These are phyloP conservation scores for Drosophila buzzatii DNA, from an alignment of 2,888 invertebrate genomes.

Conservation along the genomic window DNA sequence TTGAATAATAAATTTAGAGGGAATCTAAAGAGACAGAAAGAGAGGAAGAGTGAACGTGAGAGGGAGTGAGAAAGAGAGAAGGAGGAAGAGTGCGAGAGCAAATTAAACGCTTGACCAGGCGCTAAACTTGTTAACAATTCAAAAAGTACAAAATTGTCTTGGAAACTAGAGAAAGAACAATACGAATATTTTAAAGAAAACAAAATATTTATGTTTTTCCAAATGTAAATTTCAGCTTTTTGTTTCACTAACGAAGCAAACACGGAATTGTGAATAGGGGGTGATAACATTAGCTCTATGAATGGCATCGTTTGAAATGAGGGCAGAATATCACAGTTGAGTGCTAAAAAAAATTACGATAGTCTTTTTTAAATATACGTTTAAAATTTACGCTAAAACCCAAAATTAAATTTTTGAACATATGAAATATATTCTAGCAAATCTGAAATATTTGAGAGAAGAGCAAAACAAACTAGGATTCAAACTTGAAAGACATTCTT, in stretches of 20 bases:
- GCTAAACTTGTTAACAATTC: constrained; percentile 67
- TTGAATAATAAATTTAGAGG: constrained; percentile 75
- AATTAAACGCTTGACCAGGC: constrained; percentile 59
- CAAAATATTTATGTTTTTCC: constrained; percentile 68
- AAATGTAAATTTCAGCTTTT: constrained; percentile 63
- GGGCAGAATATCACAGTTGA: not conserved
- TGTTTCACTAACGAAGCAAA: constrained; percentile 71
- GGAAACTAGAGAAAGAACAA: constrained; percentile 25
- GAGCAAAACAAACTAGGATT: not conserved
- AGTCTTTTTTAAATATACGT: no score
- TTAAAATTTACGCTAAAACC: no score
- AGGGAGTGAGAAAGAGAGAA: not conserved
- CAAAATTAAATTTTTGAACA: no score
- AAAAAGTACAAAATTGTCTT: constrained; percentile 23
- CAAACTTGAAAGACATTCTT: not conserved
- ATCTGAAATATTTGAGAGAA: not conserved
- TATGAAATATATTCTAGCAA: not conserved
- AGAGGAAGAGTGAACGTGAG: no score
- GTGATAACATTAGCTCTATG: not conserved
- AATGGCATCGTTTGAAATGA: not conserved
- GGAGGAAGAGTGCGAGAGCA: constrained; percentile 28
- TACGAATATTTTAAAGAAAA: constrained; percentile 21
- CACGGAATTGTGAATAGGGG: constrained; percentile 17
- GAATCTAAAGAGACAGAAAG: no score
- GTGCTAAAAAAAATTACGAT: not conserved